Percentiles rank a stretch among this genome's conserved stretches.
Evolutionary conservation across 1,140 invertebrate species (phyloP).

Genomic region (Cotesia vestalis): DNA sequence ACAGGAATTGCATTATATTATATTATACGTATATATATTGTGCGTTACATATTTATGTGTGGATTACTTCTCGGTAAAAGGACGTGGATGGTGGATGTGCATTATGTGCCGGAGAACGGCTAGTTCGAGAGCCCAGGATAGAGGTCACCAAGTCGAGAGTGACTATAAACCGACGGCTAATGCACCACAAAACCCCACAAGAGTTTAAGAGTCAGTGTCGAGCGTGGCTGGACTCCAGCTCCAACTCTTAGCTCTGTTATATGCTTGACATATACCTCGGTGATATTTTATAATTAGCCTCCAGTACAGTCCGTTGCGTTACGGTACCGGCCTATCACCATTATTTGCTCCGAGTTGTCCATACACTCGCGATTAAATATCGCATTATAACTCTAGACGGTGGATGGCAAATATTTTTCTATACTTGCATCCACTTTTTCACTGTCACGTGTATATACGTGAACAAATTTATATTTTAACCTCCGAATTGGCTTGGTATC

Average conservation of each 20-base stretch:
- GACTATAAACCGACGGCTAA: no score
- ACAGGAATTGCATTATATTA: slow-evolving; percentile 11
- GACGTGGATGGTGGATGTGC: background rate
- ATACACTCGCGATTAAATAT: slow-evolving; percentile 40
- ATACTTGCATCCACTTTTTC: background rate
- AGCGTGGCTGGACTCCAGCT: slow-evolving; percentile 1
- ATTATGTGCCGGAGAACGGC: background rate
- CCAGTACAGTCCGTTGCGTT: slow-evolving; percentile 23
- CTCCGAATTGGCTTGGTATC: no score
- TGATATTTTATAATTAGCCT: slow-evolving; percentile 43
- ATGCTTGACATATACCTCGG: slow-evolving; percentile 20
- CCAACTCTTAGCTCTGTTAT: background rate
- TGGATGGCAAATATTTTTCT: slow-evolving; percentile 14
- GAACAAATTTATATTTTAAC: no score
- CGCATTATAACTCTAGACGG: slow-evolving; percentile 30
- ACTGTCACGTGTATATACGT: slow-evolving; percentile 9
- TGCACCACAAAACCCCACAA: no score
- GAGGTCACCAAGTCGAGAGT: slow-evolving; percentile 9
- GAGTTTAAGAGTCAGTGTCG: background rate
- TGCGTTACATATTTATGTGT: slow-evolving; percentile 30
- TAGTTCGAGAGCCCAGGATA: slow-evolving; percentile 22
- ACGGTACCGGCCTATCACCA: slow-evolving; percentile 1
- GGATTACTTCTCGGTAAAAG: slow-evolving; percentile 1
- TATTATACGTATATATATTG: slow-evolving; percentile 1
- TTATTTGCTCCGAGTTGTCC: slow-evolving; percentile 10